Evolutionary conservation across 2,888 invertebrate genomes (phyloP).

Genomic region (Sesia bembeciformis): DNA sequence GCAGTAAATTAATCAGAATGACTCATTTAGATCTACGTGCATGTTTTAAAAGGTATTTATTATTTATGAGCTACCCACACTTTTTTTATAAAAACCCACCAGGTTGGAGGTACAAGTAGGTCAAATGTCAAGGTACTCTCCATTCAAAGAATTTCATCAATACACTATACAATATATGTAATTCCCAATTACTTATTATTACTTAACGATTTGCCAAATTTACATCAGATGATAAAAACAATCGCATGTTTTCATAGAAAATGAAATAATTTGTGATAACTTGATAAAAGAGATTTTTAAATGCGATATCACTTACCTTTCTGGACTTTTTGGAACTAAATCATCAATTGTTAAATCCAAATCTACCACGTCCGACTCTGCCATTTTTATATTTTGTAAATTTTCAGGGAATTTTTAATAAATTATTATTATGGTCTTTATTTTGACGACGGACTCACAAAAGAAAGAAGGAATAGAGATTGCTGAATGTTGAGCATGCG

Average conservation of each 20-base stretch:
- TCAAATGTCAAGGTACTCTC: slow-evolving; percentile 44
- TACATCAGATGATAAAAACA: neutral
- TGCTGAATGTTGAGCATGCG: too few species aligned
- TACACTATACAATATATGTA: neutral
- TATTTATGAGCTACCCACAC: slow-evolving; percentile 7
- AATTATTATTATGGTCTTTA: slow-evolving; percentile 30
- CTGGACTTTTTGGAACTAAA: slow-evolving; percentile 66
- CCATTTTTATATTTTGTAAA: slow-evolving; percentile 38
- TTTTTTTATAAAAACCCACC: slow-evolving; percentile 4
- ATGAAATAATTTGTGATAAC: too few species aligned
- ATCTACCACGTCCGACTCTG: slow-evolving; percentile 59
- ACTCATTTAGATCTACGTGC: too few species aligned
- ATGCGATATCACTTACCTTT: slow-evolving; percentile 38
- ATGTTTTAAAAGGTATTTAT: too few species aligned
- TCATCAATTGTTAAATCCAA: slow-evolving; percentile 64
- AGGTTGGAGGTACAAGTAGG: slow-evolving; percentile 30
- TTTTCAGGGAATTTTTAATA: slow-evolving; percentile 13
- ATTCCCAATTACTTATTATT: slow-evolving; percentile 6
- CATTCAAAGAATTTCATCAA: neutral
- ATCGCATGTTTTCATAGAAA: neutral
- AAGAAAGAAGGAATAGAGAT: slow-evolving; percentile 20
- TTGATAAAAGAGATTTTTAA: too few species aligned
- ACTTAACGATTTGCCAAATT: neutral
- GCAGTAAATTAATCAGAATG: too few species aligned
- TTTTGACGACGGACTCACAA: slow-evolving; percentile 53